Base-by-base conservation (phyloP, 1,140 invertebrate genomes). In the Bombus pyrosoma region DNA sequence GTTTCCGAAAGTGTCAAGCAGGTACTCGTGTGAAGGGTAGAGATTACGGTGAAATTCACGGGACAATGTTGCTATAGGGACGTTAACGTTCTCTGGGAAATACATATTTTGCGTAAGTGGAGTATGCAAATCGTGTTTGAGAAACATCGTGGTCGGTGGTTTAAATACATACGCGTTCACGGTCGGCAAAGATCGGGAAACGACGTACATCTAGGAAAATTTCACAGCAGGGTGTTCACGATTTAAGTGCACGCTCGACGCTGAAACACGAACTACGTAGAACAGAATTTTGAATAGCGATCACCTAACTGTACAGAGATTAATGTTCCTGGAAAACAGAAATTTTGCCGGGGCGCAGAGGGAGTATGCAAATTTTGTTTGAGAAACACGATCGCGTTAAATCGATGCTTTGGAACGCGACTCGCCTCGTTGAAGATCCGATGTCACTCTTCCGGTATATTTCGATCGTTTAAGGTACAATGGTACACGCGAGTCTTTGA, bases 321-420 rank as follows among this genome's bases (percentile, higher is more conserved):
- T 81, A 72, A 81, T 75, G 73, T 37, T 57, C 79, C 28, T 22
- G 25, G 68, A 39, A 32, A 81, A 41, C 68, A 32, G 66, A 81
- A 71, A 81, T 72, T 81, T 81, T 28, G 25, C 43, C 43, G 39
- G 32, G 10, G 28, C 18, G 41, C 18, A 32, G 73, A 32, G 47
- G 28, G 13, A 15, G 43, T 72, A 81, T 81, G 79, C 66, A 81
- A 72, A 81, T 81, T 81, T 71, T 34, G 43, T 47, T 57, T 47
- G 47, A 53, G 47, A 41, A 71, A 81, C 79, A 43, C 68, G 68
- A 81, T 81, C 37, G 25, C 68, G 79, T 72, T 59, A 53, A 18
- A 72, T 81, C 43, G 79, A 81, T 10, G 37, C 43, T 34, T 39
- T 8, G 28, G n/a, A 59, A 81, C 47, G 37, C 37, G 28, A 18